Evolutionary conservation across 2,888 invertebrate genomes (phyloP).

Genomic region (Drosophila yooni): DNA sequence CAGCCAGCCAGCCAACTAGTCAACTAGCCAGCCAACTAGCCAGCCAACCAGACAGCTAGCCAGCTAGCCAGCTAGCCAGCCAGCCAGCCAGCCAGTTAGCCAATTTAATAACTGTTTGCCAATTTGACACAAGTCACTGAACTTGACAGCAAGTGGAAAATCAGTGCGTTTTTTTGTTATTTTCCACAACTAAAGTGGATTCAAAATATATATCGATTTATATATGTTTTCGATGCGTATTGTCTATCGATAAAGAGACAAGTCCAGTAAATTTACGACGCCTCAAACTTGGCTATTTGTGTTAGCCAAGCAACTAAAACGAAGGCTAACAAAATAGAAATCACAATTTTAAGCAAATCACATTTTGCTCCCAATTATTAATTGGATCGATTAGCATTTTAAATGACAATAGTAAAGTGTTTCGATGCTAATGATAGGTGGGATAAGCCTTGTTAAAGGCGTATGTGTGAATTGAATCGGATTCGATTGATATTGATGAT

Average conservation of each 20-base stretch:
- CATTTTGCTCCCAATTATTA: not conserved
- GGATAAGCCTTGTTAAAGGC: not conserved
- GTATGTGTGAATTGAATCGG: not conserved
- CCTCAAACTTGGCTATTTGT: not conserved
- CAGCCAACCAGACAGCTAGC: conserved; percentile 35
- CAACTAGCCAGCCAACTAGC: conserved; percentile 4
- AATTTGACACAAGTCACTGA: conserved; percentile 76
- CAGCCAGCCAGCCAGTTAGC: conserved; percentile 33
- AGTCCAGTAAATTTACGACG: not conserved
- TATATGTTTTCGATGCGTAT: not conserved
- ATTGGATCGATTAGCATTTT: not conserved
- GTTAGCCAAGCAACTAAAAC: not conserved
- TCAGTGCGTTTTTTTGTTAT: conserved; percentile 16
- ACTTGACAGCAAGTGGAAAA: conserved; percentile 58
- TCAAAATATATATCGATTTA: not conserved
- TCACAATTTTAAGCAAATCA: not conserved
- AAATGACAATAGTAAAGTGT: not conserved
- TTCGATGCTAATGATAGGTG: not conserved
- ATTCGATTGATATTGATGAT: not conserved
- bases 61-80: conserved; percentile 11
- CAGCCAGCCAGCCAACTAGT: conserved; percentile 15
- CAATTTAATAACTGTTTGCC: conserved; percentile 74
- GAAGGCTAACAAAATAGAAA: not conserved
- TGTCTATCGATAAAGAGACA: not conserved
- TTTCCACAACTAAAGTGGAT: conserved; percentile 1